These are phyloP conservation scores for Cephus rjabovi DNA, from an alignment of 2,888 invertebrate species.

Conservation along the genomic window DNA sequence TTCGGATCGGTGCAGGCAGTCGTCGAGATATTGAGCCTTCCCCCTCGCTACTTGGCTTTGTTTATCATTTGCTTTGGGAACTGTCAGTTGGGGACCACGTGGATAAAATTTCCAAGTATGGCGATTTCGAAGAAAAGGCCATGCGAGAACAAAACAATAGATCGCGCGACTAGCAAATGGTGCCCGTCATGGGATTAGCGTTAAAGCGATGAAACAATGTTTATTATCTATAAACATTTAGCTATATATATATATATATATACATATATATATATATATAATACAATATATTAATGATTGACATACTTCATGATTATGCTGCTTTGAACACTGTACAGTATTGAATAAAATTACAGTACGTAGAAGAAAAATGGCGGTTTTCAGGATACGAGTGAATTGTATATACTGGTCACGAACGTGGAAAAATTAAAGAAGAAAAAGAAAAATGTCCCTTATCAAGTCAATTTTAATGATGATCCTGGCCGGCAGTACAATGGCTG, in stretches of 20 bases:
- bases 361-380: constrained; percentile 28
- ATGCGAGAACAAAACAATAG: not conserved
- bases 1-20: too few species aligned
- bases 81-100: not conserved
- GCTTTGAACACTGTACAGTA: constrained; percentile 54
- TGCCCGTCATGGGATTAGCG: not conserved
- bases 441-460: not conserved
- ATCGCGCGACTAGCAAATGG: not conserved
- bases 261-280: not conserved
- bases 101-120: not conserved
- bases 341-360: constrained; percentile 50
- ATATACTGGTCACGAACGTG: not conserved
- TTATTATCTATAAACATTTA: constrained; percentile 29
- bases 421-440: not conserved
- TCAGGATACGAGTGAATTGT: constrained; percentile 5
- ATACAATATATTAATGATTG: not conserved
- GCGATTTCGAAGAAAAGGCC: not conserved
- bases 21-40: constrained; percentile 14
- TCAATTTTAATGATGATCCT: not conserved
- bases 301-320: constrained; percentile 38
- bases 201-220: constrained; percentile 27
- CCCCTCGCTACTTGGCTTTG: not conserved
- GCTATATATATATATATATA: not conserved
- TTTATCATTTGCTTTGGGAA: not conserved
- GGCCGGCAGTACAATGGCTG: too few species aligned